phyloP scores from a whole-genome alignment of 1,140 invertebrate species.

The Cyphomyrmex costatus region DNA sequence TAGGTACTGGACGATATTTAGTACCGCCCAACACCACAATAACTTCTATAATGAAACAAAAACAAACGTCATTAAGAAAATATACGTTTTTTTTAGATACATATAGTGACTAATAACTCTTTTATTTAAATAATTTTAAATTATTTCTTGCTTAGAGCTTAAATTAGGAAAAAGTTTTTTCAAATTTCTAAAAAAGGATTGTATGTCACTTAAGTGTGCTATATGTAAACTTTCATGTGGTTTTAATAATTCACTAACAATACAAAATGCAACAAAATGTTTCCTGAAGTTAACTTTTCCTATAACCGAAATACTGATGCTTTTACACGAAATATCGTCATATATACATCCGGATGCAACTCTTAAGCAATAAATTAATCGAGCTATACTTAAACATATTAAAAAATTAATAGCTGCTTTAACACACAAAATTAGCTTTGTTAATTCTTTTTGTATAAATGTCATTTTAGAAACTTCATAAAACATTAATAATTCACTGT shows the following conservation, averaged over 20 bases:
- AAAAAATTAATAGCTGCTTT: slow-evolving; percentile 21
- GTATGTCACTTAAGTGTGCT: background rate
- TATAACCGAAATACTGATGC: background rate
- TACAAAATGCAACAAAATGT: background rate
- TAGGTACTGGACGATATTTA: slow-evolving; percentile 18
- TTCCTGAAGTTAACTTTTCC: slow-evolving; percentile 8
- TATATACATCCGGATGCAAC: background rate
- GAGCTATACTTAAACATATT: slow-evolving; percentile 16
- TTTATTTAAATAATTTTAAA: slow-evolving; percentile 24
- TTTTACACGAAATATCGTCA: background rate
- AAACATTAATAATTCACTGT: slow-evolving; percentile 1
- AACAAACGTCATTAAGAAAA: background rate
- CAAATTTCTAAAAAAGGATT: background rate
- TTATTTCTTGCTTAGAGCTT: background rate
- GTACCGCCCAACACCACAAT: background rate
- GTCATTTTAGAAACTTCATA: slow-evolving; percentile 10
- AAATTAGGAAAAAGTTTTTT: background rate
- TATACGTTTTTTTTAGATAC: background rate
- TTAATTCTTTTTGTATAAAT: background rate
- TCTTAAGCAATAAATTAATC: background rate
- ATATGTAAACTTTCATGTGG: slow-evolving; percentile 9
- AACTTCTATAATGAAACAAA: background rate
- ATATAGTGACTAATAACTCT: no score
- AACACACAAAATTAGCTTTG: background rate
- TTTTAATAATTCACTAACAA: slow-evolving; percentile 14